Conservation (phyloP, 2,113 vertebrate genomes). For the Pardalotus punctatus region DNA sequence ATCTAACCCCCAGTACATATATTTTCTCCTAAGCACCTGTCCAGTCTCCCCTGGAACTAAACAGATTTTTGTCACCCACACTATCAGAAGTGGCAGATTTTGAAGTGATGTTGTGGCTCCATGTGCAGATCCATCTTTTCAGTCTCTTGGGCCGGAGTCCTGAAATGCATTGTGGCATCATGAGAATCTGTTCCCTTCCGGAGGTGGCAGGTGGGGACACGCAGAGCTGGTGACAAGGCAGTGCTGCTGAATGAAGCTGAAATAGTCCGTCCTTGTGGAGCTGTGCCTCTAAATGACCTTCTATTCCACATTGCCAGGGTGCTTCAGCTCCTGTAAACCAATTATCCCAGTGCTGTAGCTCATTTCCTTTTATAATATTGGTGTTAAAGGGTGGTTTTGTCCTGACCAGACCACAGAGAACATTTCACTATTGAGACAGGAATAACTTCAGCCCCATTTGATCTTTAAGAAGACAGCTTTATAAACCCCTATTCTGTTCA, state of each 20-base stretch:
- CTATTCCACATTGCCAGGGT: not conserved
- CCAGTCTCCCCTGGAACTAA: not conserved
- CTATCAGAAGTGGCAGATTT: not conserved
- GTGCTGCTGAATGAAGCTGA: not conserved
- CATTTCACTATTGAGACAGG: not conserved
- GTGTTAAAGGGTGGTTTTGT: not conserved
- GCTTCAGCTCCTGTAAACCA: not conserved
- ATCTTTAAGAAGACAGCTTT: not conserved
- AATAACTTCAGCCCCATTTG: not conserved
- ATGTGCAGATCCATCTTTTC: not conserved
- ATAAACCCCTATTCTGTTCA: not conserved
- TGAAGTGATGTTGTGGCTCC: not conserved
- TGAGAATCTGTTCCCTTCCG: not conserved
- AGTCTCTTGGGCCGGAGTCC: not conserved
- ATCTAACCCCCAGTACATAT: not conserved
- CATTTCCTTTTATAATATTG: not conserved
- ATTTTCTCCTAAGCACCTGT: not conserved
- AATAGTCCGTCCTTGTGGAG: not conserved
- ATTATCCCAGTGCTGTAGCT: not conserved
- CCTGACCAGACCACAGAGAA: not conserved
- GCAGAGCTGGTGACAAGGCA: not conserved
- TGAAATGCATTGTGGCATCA: not conserved
- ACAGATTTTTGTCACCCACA: fast-evolving
- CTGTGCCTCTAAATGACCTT: not conserved
- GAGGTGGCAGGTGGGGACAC: not conserved